Percentiles rank a stretch among this genome's conserved stretches.
Conservation (phyloP, 2,888 invertebrate species). For the Lepidochitona cinerea region DNA sequence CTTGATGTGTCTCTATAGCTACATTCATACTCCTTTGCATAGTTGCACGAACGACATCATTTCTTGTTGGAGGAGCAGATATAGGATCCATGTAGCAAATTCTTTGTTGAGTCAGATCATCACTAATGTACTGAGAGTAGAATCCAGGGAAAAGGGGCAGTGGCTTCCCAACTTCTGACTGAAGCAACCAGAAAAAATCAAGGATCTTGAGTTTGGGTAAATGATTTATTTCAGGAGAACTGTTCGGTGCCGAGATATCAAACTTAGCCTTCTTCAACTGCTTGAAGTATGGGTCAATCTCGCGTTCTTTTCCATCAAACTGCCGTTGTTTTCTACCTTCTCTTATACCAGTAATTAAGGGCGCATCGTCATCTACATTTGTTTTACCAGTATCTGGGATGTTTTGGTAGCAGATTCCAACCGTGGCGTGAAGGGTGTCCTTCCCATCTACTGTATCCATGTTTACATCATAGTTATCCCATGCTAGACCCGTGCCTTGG, state of each 20-base stretch:
- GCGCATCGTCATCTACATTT: too few relatives aligned
- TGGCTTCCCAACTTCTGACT: too few relatives aligned
- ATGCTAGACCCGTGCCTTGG: conserved; percentile 8
- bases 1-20: conserved; percentile 16
- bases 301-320: not conserved
- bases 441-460: too few relatives aligned
- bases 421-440: too few relatives aligned
- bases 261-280: not conserved
- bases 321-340: not conserved
- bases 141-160: conserved; percentile 13
- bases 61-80: conserved; percentile 9
- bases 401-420: too few relatives aligned
- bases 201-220: not conserved
- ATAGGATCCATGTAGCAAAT: conserved; percentile 24
- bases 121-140: not conserved
- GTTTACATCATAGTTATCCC: conserved; percentile 19
- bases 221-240: not conserved
- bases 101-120: conserved; percentile 9
- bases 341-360: not conserved
- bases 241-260: not conserved
- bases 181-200: not conserved
- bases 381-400: too few relatives aligned
- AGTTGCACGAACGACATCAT: conserved; percentile 19
- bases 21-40: conserved; percentile 16
- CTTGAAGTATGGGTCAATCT: not conserved